phyloP scores from a whole-genome alignment of 2,797 vertebrate genomes.

The Rhinophrynus dorsalis region DNA sequence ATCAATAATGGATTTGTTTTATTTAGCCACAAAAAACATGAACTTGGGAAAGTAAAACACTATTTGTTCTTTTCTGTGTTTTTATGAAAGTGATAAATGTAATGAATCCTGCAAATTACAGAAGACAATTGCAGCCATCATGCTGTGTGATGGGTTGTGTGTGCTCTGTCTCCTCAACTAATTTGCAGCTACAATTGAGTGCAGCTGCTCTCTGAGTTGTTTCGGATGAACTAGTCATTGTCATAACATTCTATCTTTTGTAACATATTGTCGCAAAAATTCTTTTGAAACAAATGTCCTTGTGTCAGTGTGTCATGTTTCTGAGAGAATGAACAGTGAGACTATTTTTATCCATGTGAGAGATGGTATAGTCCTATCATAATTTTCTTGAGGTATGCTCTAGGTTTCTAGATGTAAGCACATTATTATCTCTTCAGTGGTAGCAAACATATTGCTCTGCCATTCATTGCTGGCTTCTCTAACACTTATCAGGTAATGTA shows the following conservation, averaged over 20 bases:
- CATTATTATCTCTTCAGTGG: neutral
- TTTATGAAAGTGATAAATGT: conserved; percentile 23
- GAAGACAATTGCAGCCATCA: neutral
- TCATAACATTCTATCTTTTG: neutral
- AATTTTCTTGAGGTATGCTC: neutral
- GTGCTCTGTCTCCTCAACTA: neutral
- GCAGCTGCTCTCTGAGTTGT: conserved; percentile 9
- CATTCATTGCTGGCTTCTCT: neutral
- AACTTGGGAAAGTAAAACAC: neutral
- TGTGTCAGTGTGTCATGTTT: neutral
- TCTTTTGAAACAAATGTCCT: neutral
- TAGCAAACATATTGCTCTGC: neutral
- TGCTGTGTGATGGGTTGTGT: conserved; percentile 10
- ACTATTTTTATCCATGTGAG: neutral
- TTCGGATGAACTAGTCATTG: neutral
- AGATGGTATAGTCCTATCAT: neutral
- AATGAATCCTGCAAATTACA: conserved; percentile 12
- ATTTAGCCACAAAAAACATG: neutral
- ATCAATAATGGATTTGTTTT: neutral
- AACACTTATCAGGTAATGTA: neutral
- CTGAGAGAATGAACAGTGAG: neutral
- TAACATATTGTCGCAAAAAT: neutral
- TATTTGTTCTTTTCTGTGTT: neutral
- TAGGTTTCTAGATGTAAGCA: neutral
- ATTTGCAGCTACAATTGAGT: conserved; percentile 4